Conservation (phyloP, 2,113 vertebrate genomes). For the Chroicocephalus ridibundus region DNA sequence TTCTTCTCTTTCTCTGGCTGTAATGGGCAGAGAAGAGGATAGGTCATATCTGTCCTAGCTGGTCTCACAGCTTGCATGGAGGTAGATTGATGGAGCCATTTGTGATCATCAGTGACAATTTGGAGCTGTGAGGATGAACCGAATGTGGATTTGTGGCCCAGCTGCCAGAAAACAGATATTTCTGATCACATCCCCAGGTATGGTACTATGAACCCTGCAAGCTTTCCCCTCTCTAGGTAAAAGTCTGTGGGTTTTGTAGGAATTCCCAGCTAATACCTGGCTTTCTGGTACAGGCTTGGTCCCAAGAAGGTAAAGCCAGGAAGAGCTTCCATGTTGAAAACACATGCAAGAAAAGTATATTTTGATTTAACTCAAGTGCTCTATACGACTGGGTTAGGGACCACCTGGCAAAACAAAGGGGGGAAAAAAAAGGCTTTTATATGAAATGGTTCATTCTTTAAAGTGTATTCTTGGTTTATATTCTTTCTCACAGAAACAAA, state of each 20-base stretch:
- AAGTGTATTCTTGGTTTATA: not conserved
- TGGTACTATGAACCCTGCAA: not conserved
- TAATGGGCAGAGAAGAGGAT: not conserved
- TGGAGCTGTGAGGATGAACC: not conserved
- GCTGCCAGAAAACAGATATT: not conserved
- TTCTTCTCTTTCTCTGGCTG: not conserved
- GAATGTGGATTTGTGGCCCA: not conserved
- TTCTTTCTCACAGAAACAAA: not conserved
- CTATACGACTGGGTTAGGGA: not conserved
- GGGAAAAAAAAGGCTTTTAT: not conserved
- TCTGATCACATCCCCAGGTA: not conserved
- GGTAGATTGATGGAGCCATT: not conserved
- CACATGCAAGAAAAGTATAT: not conserved
- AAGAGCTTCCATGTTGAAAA: not conserved
- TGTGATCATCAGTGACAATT: conserved; percentile 18
- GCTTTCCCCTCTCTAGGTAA: not conserved
- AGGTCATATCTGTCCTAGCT: not conserved
- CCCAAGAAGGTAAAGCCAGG: not conserved
- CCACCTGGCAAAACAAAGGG: not conserved
- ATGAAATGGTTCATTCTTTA: not conserved
- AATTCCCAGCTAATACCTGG: not conserved
- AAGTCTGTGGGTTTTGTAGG: not conserved
- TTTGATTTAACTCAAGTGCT: not conserved
- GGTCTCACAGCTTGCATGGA: not conserved
- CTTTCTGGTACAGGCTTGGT: not conserved